Percentiles rank a stretch among this genome's conserved stretches.
Evolutionary conservation across 2,888 invertebrate genomes (phyloP).

Genomic region (Cheilosia impressa): DNA sequence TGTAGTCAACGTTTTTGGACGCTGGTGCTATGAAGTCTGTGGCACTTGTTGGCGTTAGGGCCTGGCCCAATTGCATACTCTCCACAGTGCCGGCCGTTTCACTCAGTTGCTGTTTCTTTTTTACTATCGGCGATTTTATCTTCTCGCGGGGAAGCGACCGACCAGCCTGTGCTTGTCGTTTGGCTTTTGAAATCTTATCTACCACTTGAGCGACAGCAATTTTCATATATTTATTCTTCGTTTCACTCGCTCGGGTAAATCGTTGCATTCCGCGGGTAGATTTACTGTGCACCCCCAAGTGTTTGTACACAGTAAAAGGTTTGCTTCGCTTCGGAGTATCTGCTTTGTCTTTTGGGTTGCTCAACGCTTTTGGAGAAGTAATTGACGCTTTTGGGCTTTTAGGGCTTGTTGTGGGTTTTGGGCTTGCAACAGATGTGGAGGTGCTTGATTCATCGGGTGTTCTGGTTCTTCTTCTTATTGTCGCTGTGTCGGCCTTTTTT

Average conservation of each 20-base stretch:
- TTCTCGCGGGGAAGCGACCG: background rate
- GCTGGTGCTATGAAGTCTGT: conserved; percentile 24
- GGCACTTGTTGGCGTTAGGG: conserved; percentile 71
- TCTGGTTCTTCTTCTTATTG: background rate
- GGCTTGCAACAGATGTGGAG: background rate
- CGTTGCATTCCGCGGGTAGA: conserved; percentile 58
- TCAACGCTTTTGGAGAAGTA: background rate
- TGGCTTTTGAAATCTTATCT: background rate
- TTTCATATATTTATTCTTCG: conserved; percentile 61
- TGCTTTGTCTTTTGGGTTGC: conserved; percentile 1
- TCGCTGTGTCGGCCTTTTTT: background rate
- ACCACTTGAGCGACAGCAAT: conserved; percentile 50
- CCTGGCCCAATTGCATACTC: conserved; percentile 77
- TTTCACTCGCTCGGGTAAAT: conserved; percentile 57
- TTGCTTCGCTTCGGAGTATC: conserved; percentile 17
- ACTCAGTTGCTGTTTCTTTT: background rate
- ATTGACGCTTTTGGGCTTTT: background rate
- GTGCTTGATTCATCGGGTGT: background rate
- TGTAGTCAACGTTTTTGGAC: conserved; percentile 43
- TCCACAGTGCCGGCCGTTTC: conserved; percentile 33
- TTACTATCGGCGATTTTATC: conserved; percentile 24
- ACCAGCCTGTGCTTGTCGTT: background rate
- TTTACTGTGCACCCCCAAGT: conserved; percentile 43
- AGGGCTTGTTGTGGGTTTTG: background rate
- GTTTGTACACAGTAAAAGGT: conserved; percentile 39